Base-by-base conservation (phyloP, 2,888 invertebrate genomes). In the Drosophila emarginata region DNA sequence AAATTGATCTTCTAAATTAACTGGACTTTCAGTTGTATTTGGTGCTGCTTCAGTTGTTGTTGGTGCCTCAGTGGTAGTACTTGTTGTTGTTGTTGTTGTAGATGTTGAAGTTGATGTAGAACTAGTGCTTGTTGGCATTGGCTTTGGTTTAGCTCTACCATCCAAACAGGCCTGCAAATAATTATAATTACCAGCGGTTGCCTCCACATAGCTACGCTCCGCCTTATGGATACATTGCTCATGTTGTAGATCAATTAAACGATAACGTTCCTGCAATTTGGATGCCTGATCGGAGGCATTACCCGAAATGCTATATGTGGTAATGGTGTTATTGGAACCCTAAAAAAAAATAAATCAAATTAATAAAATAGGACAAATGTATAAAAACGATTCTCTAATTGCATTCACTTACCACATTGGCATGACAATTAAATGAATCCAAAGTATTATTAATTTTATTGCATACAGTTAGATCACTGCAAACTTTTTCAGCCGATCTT, bases 261-360 rank as follows among this genome's bases (percentile, higher is more conserved):
- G 89, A 61, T 88, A 86, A 45, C 89, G 87, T 37, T 90, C 90
- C 63, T 80, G 81, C 76, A 90, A 61, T 21, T 83, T 9, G 1
- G 64, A 74, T 2, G 80, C 78, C 26, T 80, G 79, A 50, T 90
- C 90, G 0, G 89, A 80, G 14, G 90, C 89, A 68, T 90, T 90
- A n/a, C 89, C 84, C 1, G 90, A 90, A 40, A 90, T 89, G 54
- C 76, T 66, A 37, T 90, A 90, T 0, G 84, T 82, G 40, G 74
- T 40, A 26, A 89, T 72, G 3, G 90, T 90, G 59, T 88, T 89
- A 61, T 89, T 84, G n/a, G 86, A 77, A 6, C 90, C 90, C 90
- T 90, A 45, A n/a, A n/a, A n/a, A n/a, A n/a, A n/a, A n/a, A n/a
- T n/a, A n/a, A n/a, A n/a, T n/a, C n/a, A n/a, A n/a, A n/a, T n/a